Evolutionary conservation across 1,140 invertebrate species (phyloP), one percentile per base, ranked within the genome.

Genomic region (Eumeta japonica): DNA sequence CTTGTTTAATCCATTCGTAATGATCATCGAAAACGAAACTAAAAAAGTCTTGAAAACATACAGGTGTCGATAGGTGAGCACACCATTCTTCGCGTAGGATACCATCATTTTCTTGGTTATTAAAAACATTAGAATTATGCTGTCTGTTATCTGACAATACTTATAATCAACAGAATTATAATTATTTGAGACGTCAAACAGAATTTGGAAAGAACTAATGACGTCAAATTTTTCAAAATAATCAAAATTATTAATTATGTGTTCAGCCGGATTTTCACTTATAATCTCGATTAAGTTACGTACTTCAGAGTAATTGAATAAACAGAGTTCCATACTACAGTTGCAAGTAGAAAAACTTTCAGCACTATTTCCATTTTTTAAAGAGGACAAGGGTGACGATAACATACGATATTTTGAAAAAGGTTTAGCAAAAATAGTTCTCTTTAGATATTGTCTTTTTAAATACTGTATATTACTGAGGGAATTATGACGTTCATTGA

Each of bases 31-130:
- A 47, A 15, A 80, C 66, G 51, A 78, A 79, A 36, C 79, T 68
- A 52, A 73, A 75, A 60, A 80, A 81, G 45, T 81, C 77, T 50
- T 72, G 61, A 12, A 81, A 50, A 36, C 76, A 73, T 17, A 80
- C 48, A 2, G 77, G 66, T n/a, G 79, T 80, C 2, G 72, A 55
- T 37, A 81, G 45, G 43, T 61, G 70, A 34, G 62, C 57, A 3
- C 62, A 48, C 61, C 66, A 66, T 46, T 65, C 62, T 20, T 66
- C 53, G 15, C 64, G 47, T 3, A 45, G 49, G 39, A 73, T 49
- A 1, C 54, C 55, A 28, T 64, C 51, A 14, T 50, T 43, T 41
- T 62, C 47, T 27, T 70, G 54, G 38, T 58, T 58, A 49, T 78
- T 75, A 43, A 50, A 70, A 73, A 75, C 62, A 68, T 63, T 20